Conservation (phyloP, 2,888 invertebrate species). For the Eurytoma californica region DNA sequence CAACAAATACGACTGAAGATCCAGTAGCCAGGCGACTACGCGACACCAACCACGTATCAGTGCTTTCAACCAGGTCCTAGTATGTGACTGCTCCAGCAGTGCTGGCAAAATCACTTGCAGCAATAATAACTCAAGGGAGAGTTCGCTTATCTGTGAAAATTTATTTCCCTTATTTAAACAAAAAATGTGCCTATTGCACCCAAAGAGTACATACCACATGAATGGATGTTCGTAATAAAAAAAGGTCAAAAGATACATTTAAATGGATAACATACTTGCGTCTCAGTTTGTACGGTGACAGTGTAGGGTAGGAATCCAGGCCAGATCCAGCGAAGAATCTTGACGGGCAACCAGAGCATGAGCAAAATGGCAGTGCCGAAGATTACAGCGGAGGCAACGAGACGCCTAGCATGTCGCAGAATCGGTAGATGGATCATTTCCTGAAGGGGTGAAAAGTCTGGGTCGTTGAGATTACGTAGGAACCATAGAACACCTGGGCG, state of each 20-base stretch:
- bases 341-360: constrained; percentile 96
- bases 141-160: constrained; percentile 85
- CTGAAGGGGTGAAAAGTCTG: constrained; percentile 99
- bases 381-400: constrained; percentile 94
- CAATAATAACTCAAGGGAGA: constrained; percentile 93
- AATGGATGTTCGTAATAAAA: not conserved
- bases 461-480: constrained; percentile 97
- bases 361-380: constrained; percentile 97
- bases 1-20: constrained; percentile 92
- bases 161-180: not conserved
- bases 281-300: constrained; percentile 87
- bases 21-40: constrained; percentile 88
- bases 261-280: constrained; percentile 78
- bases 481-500: constrained; percentile 99
- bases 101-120: constrained; percentile 97
- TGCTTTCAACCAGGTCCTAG: constrained; percentile 95
- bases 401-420: constrained; percentile 90
- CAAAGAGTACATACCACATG: not conserved
- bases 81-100: constrained; percentile 96
- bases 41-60: constrained; percentile 91
- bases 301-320: constrained; percentile 97
- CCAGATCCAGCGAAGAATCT: constrained; percentile 86
- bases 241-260: not conserved
- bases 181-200: too few species aligned
- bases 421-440: constrained; percentile 99